phyloP scores from a whole-genome alignment of 2,797 vertebrate species.

The Typhlichthys eigenmanni region DNA sequence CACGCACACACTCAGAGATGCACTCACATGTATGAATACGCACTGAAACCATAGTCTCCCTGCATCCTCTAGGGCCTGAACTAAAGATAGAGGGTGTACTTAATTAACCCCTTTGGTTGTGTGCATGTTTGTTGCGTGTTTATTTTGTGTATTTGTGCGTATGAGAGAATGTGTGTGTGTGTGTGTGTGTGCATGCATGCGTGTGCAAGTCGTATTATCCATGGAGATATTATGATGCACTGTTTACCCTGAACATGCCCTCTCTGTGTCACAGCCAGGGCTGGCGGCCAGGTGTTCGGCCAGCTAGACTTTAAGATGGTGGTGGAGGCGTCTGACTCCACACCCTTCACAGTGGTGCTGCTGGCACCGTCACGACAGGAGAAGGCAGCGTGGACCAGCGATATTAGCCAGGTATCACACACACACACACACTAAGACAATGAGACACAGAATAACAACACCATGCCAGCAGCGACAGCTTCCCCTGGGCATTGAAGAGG shows the following conservation, averaged over 20 bases:
- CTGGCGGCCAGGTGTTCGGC: conserved; percentile 89
- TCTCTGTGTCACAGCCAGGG: conserved; percentile 77
- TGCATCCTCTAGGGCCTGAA: conserved; percentile 10
- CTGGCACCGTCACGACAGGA: conserved; percentile 93
- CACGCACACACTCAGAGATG: conserved; percentile 6
- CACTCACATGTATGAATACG: conserved; percentile 8
- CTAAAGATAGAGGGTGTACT: conserved; percentile 33
- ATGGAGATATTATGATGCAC: neutral
- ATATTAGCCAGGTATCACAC: conserved; percentile 93
- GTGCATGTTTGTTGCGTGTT: neutral
- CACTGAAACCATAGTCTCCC: conserved; percentile 20
- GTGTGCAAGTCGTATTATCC: neutral
- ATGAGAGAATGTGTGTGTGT: conserved; percentile 4
- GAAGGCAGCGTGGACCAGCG: conserved; percentile 97
- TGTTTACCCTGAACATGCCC: neutral
- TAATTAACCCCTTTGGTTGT: conserved; percentile 44
- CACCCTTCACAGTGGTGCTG: conserved; percentile 91
- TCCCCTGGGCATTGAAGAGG: conserved; percentile 54
- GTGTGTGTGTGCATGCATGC: neutral
- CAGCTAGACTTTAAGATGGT: conserved; percentile 97
- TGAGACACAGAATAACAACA: conserved; percentile 52
- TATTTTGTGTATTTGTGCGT: neutral
- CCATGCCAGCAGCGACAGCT: conserved; percentile 38
- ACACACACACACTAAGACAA: conserved; percentile 25
- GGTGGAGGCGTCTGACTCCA: conserved; percentile 85